phyloP scores from a whole-genome alignment of 2,113 vertebrate genomes.

The Turnix velox region DNA sequence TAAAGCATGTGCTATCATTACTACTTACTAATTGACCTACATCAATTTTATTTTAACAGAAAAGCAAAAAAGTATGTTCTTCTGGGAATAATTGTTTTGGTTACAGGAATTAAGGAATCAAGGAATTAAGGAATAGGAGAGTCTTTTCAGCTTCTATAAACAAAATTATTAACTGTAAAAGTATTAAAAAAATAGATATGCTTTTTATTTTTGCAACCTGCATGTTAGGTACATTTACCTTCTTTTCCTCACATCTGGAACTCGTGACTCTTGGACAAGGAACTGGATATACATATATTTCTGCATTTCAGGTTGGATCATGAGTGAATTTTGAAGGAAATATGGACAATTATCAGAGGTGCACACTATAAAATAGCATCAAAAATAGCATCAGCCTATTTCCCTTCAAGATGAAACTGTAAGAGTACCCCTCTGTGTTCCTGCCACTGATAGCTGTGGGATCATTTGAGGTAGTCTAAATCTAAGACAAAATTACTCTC shows the following conservation, averaged over 20 bases:
- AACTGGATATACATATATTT: background rate
- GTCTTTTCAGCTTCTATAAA: background rate
- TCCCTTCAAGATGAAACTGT: background rate
- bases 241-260: background rate
- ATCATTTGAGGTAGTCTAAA: background rate
- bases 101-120: background rate
- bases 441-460: background rate
- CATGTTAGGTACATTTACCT: background rate
- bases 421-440: background rate
- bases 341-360: background rate
- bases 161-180: background rate
- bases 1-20: background rate
- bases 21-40: background rate
- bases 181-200: background rate
- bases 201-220: background rate
- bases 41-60: background rate
- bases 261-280: background rate
- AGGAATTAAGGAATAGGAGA: background rate
- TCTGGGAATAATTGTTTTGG: background rate
- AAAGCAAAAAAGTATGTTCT: background rate
- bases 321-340: background rate
- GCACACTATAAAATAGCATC: background rate
- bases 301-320: background rate
- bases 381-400: background rate
- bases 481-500: background rate